Base-by-base conservation (phyloP, 2,888 invertebrate species). In the Villa cingulata region DNA sequence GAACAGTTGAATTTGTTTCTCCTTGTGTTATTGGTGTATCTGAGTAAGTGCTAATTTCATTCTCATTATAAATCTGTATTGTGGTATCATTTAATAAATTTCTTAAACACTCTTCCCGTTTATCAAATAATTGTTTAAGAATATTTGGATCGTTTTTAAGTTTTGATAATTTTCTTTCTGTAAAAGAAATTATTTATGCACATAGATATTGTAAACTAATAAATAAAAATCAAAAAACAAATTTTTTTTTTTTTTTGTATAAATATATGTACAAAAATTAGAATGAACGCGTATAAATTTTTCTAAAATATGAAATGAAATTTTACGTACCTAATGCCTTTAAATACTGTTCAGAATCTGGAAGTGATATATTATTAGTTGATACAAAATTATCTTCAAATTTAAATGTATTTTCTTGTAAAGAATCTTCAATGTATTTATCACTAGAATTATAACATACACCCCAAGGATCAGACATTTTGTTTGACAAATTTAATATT, bases 311-410 rank as follows among this genome's bases (percentile, higher is more conserved):
- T 16, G 5, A 39, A 37, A 12, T 29, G 40, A 19, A 45, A 27
- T 27, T 27, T 27, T 27, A 34, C 41, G 16, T 70, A 85, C 85
- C 83, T 57, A 86, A 73, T 54, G 76, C 67, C 51, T 78, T 77
- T 46, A 85, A 67, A 49, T 69, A 69, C 41, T 58, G 59, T 29
- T 60, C 55, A 2, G 68, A 68, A 51, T 68, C 69, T 1, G 66
- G 66, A 46, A 67, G 53, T 2, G 82, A 83, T 47, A 61, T 58
- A 64, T 58, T 23, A 56, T 57, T 46, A 49, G 61, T 56, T 29
- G 74, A 70, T 54, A 68, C 64, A 58, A 78, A 78, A 62, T 78
- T 72, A 57, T 78, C 78, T 64, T 78, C 78, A 56, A 79, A 78
- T 48, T 54, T 56, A 23, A 58, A 45, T 43, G 37, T 32, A 47